Evolutionary conservation across 2,113 vertebrate species (phyloP).

Genomic region (Xerus inauris): DNA sequence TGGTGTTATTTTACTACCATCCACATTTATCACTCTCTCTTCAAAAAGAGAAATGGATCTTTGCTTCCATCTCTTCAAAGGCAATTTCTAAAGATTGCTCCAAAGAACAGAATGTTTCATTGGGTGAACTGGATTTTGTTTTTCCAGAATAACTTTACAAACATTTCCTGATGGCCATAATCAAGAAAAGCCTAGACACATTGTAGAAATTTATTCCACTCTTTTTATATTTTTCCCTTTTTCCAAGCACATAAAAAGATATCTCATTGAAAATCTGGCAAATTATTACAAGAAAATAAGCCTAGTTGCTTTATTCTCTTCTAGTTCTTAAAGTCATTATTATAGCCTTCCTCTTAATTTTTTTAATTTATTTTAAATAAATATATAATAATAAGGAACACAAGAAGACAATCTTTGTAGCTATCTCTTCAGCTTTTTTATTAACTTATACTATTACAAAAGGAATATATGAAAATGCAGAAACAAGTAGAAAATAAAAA

Average conservation of each 20-base stretch:
- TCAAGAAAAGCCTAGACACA: not conserved
- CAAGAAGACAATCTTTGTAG: not conserved
- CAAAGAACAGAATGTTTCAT: constrained; percentile 68
- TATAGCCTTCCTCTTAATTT: not conserved
- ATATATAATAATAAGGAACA: not conserved
- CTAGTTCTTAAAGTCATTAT: not conserved
- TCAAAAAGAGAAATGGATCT: too few relatives aligned
- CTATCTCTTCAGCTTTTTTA: not conserved
- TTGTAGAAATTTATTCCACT: not conserved
- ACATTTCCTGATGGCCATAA: constrained; percentile 60
- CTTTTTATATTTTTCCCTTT: constrained; percentile 17
- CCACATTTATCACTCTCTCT: not conserved
- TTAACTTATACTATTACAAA: not conserved
- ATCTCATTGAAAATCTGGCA: not conserved
- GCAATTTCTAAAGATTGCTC: constrained; percentile 66
- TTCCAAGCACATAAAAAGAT: not conserved
- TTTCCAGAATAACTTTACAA: constrained; percentile 71
- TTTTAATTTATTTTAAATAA: constrained; percentile 6
- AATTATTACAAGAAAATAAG: not conserved
- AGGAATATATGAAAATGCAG: not conserved
- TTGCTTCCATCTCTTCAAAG: not conserved
- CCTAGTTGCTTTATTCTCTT: not conserved
- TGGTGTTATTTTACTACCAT: constrained; percentile 64
- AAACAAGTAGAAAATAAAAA: not conserved
- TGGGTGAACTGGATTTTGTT: not conserved